These are phyloP conservation scores for Sphaerophoria taeniata DNA, from an alignment of 2,888 invertebrate species.

Conservation along the genomic window DNA sequence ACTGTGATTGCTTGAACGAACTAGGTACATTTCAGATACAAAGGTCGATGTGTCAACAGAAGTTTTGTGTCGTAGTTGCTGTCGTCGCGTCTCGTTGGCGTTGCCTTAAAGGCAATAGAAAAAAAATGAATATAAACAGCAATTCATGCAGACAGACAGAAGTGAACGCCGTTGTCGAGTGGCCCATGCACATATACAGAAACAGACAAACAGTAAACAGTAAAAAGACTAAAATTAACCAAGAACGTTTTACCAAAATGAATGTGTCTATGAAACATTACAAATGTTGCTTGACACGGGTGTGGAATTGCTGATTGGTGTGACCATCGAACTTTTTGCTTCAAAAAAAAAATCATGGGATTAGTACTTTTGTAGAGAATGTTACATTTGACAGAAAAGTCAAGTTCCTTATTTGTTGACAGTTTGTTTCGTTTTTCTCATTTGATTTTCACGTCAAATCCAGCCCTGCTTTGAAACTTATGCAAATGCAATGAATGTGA, in stretches of 20 bases:
- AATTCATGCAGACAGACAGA: slow-evolving; percentile 54
- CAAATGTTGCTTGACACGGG: neutral
- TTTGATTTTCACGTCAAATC: neutral
- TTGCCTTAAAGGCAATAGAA: neutral
- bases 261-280: slow-evolving; percentile 11
- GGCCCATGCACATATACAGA: neutral
- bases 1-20: slow-evolving; percentile 23
- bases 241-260: slow-evolving; percentile 55
- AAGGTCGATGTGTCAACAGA: slow-evolving; percentile 58
- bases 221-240: slow-evolving; percentile 55
- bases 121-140: slow-evolving; percentile 23
- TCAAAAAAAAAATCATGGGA: too few relatives aligned
- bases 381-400: too few relatives aligned
- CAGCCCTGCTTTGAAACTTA: slow-evolving; percentile 1
- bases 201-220: slow-evolving; percentile 47
- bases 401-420: too few relatives aligned
- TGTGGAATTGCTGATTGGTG: neutral
- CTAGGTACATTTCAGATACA: slow-evolving; percentile 45
- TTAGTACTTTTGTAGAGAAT: too few relatives aligned
- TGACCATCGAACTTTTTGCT: neutral
- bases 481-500: slow-evolving; percentile 40
- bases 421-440: too few relatives aligned
- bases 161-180: slow-evolving; percentile 33
- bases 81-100: slow-evolving; percentile 32
- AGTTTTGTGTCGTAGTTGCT: slow-evolving; percentile 51